Base-by-base conservation (phyloP, 2,797 vertebrate species). In the Setipinna tenuifilis region DNA sequence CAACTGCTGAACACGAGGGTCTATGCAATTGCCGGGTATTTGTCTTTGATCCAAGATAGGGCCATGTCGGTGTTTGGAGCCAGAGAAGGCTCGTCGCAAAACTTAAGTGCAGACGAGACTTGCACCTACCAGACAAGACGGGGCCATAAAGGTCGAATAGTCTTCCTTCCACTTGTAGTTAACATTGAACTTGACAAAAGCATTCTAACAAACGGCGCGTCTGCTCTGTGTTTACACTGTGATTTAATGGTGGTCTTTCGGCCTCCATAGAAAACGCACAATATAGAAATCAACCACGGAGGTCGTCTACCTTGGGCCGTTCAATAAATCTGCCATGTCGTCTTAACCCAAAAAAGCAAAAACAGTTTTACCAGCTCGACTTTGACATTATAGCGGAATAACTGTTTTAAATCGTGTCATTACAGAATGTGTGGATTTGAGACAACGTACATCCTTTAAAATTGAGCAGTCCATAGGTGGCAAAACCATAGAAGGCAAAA, bases 171-270 rank as follows among this genome's bases (percentile, higher is more conserved):
- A 83, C 90, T 90, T 90, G 89, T 91, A 87, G 91, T 92, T 93
- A 93, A 93, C 92, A 93, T 92, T 94, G 92, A 94, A 95, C 93
- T 94, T 94, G 93, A 94, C 92, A 91, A 88, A 86, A 82, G 86
- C 88, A 50, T 89, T 83, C 71, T 68, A 90, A 88, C 85, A 92
- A 92, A 92, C 87, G 90, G 89, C 86, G 84, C 80, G 89, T 87
- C 88, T 91, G 88, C 89, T 87, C 89, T 90, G 88, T 93, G 91
- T 93, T 93, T 93, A 91, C 91, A 91, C 87, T 90, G 88, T 62
- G 82, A 75, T 88, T 94, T 93, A 92, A 88, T 21, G 90, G 91
- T 81, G 90, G 86, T 75, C 85, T 28, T 7, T 89, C 87, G 89
- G 88, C 89, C 90, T 90, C 83, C 68, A 87, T 85, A 81, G 88